These are phyloP conservation scores for Ochropleura plecta DNA, from an alignment of 2,888 invertebrate genomes.

Conservation along the genomic window DNA sequence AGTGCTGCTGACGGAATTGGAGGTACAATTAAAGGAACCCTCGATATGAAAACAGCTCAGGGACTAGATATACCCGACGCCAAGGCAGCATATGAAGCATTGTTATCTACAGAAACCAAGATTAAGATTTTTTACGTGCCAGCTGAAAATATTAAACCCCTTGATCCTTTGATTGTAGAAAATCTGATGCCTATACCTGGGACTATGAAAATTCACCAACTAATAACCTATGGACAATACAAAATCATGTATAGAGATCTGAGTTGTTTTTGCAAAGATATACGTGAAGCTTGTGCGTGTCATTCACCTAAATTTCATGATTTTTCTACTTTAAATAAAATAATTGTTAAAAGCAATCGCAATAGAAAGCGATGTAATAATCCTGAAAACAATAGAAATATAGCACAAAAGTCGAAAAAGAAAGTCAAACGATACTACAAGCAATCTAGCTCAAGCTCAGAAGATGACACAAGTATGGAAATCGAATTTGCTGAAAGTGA, in stretches of 20 bases:
- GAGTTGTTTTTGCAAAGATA: constrained; percentile 4
- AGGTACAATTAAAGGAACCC: constrained; percentile 8
- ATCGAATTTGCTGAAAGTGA: constrained; percentile 30
- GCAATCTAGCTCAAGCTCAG: constrained; percentile 21
- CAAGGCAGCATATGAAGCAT: constrained; percentile 9
- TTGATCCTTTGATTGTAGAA: not conserved
- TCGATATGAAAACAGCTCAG: constrained; percentile 11
- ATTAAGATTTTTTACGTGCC: constrained; percentile 3
- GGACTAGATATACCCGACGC: constrained; percentile 4
- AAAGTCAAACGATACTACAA: constrained; percentile 16
- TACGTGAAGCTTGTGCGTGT: constrained; percentile 7
- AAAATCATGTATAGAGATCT: constrained; percentile 19
- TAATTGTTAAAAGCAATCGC: not conserved
- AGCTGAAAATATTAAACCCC: constrained; percentile 5
- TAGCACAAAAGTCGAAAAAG: constrained; percentile 8
- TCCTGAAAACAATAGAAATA: constrained; percentile 4
- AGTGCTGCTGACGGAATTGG: not conserved
- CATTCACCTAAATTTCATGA: constrained; percentile 10
- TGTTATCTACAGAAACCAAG: constrained; percentile 7
- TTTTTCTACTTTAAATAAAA: constrained; percentile 15
- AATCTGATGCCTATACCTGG: constrained; percentile 4
- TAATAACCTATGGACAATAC: constrained; percentile 20
- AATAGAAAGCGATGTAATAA: constrained; percentile 11
- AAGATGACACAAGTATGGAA: constrained; percentile 32
- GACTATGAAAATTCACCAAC: constrained; percentile 16